Evolutionary conservation across 2,113 vertebrate genomes (phyloP).

Genomic region (Lutjanus erythropterus): DNA sequence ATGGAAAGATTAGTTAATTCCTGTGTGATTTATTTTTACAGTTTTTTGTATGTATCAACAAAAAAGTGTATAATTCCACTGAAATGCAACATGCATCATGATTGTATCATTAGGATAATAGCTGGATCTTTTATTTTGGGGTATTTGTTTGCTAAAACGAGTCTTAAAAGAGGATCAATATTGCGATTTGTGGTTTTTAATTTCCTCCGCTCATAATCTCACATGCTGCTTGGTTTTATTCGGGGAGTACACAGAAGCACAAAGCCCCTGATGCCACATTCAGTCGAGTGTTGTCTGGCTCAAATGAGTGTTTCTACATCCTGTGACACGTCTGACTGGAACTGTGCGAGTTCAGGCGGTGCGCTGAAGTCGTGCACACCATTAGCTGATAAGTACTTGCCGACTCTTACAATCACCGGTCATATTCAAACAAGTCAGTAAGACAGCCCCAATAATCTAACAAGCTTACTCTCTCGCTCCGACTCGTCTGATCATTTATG

Average conservation of each 20-base stretch:
- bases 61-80: background rate
- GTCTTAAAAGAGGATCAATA: constrained; percentile 21
- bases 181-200: constrained; percentile 31
- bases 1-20: too few species aligned
- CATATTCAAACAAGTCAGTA: constrained; percentile 61
- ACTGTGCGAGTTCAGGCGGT: constrained; percentile 38
- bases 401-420: constrained; percentile 60
- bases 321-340: constrained; percentile 47
- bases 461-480: constrained; percentile 44
- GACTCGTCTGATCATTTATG: constrained; percentile 61
- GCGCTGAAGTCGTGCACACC: constrained; percentile 47
- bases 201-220: constrained; percentile 29
- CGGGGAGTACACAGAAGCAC: constrained; percentile 12
- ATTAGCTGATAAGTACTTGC: constrained; percentile 55
- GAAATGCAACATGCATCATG: background rate
- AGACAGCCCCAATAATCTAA: constrained; percentile 64
- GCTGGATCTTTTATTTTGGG: background rate
- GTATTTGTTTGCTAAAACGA: background rate
- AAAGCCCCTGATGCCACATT: constrained; percentile 22
- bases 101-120: background rate
- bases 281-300: constrained; percentile 14
- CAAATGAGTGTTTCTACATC: constrained; percentile 43
- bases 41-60: too few species aligned
- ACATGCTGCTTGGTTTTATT: constrained; percentile 26
- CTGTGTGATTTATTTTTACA: too few species aligned